These are phyloP conservation scores for Menidia menidia DNA, from an alignment of 2,797 vertebrate genomes.

Conservation along the genomic window DNA sequence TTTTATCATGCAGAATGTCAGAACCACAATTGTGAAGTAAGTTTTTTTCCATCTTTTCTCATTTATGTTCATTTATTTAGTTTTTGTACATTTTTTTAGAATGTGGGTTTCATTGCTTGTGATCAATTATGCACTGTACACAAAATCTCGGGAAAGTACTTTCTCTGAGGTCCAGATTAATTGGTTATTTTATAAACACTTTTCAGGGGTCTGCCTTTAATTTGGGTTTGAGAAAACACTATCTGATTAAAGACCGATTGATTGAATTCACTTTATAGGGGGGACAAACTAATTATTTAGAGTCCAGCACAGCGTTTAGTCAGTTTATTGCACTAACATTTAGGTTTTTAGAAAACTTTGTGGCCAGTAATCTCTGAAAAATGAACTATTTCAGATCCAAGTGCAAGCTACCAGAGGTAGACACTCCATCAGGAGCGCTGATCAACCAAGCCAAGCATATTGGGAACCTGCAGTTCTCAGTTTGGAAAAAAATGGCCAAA, in stretches of 20 bases:
- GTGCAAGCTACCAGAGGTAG: constrained; percentile 10
- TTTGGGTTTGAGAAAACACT: too few species aligned
- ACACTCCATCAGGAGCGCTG: constrained; percentile 29
- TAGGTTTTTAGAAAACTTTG: not conserved
- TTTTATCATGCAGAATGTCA: constrained; percentile 27
- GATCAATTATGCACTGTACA: too few species aligned
- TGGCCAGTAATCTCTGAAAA: not conserved
- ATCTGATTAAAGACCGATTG: too few species aligned
- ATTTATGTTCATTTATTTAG: not conserved
- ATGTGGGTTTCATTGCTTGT: too few species aligned
- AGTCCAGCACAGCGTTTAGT: not conserved
- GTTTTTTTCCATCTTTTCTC: not conserved
- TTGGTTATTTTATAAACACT: too few species aligned
- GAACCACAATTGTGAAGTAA: constrained; percentile 22
- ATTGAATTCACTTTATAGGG: too few species aligned
- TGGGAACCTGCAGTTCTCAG: constrained; percentile 42
- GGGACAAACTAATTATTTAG: too few species aligned
- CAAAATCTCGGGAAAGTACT: too few species aligned
- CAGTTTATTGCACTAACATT: not conserved
- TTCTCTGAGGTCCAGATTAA: too few species aligned
- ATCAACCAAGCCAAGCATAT: constrained; percentile 44
- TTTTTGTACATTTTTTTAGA: too few species aligned
- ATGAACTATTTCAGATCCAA: constrained; percentile 19
- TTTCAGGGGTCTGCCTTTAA: too few species aligned
- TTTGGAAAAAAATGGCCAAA: constrained; percentile 46